A percentile compares a stretch with the other conserved stretches of the same genome.
phyloP scores from a whole-genome alignment of 2,888 invertebrate genomes.

The Andrena dorsata region DNA sequence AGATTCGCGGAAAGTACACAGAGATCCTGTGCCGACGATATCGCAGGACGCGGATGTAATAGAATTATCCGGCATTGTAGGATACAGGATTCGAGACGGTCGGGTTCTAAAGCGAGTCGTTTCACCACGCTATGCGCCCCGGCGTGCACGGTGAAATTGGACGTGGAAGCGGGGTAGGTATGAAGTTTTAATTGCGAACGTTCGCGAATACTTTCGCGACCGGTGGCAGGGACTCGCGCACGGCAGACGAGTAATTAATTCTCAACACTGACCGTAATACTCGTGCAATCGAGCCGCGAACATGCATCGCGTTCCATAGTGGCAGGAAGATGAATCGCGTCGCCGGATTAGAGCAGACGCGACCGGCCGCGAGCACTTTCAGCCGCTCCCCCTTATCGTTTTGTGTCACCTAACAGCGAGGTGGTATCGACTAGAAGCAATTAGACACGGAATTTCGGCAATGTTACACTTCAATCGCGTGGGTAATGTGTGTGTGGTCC shows the following conservation, averaged over 20 bases:
- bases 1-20: too few species aligned
- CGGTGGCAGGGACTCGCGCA: constrained; percentile 29
- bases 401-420: constrained; percentile 31
- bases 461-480: constrained; percentile 16
- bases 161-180: constrained; percentile 16
- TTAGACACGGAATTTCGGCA: constrained; percentile 42
- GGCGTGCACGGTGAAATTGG: constrained; percentile 16
- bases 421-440: constrained; percentile 38
- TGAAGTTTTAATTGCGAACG: constrained; percentile 48
- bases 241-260: constrained; percentile 61
- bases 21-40: too few species aligned
- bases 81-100: neutral
- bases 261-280: constrained; percentile 59
- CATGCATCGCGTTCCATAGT: constrained; percentile 61
- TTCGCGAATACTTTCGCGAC: constrained; percentile 50
- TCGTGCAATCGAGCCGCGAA: constrained; percentile 59
- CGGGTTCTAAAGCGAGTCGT: neutral
- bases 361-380: constrained; percentile 47
- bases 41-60: neutral
- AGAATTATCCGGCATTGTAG: neutral
- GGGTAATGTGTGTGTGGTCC: too few species aligned
- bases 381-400: constrained; percentile 24
- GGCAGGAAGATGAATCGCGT: constrained; percentile 64
- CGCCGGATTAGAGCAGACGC: constrained; percentile 57
- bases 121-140: neutral